Percentiles rank a stretch among this genome's conserved stretches.
These are phyloP conservation scores for Ceraclea dissimilis DNA, from an alignment of 2,888 invertebrate species.

Conservation along the genomic window DNA sequence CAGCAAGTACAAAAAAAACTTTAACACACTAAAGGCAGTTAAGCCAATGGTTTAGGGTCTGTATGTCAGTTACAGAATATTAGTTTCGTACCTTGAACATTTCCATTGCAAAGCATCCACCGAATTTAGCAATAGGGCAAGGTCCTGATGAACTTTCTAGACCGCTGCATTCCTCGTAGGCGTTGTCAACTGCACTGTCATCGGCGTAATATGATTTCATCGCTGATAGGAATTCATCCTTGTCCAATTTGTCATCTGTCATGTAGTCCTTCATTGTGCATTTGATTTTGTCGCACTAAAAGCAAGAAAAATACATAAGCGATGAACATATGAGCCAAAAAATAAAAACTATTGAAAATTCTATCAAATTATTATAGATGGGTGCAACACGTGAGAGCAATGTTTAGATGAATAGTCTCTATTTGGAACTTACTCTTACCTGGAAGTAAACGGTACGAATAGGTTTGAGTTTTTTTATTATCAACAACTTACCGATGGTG, in stretches of 20 bases:
- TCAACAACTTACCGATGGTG: background rate
- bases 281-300: conserved; percentile 19
- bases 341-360: no score
- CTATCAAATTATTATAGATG: no score
- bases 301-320: background rate
- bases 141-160: background rate
- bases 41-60: no score
- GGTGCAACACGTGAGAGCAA: no score
- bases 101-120: conserved; percentile 15
- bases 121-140: conserved; percentile 13
- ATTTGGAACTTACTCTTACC: no score
- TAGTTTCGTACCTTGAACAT: conserved; percentile 12
- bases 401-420: no score
- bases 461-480: no score
- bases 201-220: conserved; percentile 9
- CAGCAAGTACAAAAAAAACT: no score
- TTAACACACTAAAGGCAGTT: no score
- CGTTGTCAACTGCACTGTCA: conserved; percentile 8
- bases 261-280: conserved; percentile 19
- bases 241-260: conserved; percentile 13
- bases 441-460: no score
- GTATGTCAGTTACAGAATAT: no score
- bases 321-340: no score
- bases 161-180: conserved; percentile 9
- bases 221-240: conserved; percentile 12